A percentile compares a stretch with the other conserved stretches of the same genome.
Conservation (phyloP, 2,797 vertebrate species). For the Catostomus latipinnis region DNA sequence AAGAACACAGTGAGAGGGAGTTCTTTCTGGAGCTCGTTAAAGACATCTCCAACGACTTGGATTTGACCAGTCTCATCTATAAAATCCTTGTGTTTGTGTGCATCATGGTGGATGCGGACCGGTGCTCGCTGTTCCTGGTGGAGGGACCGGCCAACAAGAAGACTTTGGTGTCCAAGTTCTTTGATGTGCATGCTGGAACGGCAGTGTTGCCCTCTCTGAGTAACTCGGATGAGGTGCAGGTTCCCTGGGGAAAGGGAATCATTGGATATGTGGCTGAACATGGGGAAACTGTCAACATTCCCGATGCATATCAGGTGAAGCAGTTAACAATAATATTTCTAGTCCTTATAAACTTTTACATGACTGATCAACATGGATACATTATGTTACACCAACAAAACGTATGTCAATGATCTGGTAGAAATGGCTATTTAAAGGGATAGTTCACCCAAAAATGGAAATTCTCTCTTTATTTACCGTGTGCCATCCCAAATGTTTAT, state of each 20-base stretch:
- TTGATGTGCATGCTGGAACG: constrained; percentile 95
- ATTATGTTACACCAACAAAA: no score
- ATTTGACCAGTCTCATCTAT: constrained; percentile 94
- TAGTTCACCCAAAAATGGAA: no score
- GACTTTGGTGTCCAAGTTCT: constrained; percentile 96
- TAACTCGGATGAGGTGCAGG: constrained; percentile 94
- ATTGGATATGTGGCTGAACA: constrained; percentile 98
- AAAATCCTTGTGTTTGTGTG: constrained; percentile 98
- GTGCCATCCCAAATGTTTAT: no score
- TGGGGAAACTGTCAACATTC: constrained; percentile 96
- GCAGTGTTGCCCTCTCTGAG: constrained; percentile 90
- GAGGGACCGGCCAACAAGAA: constrained; percentile 92
- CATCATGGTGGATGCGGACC: constrained; percentile 97
- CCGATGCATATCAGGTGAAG: constrained; percentile 94
- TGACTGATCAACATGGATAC: no score
- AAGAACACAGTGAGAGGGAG: constrained; percentile 92
- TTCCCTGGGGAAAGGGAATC: constrained; percentile 98
- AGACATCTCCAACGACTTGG: constrained; percentile 98
- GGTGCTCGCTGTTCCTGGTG: constrained; percentile 94
- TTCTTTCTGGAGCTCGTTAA: constrained; percentile 99
- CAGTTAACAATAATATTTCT: not conserved
- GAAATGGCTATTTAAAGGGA: no score
- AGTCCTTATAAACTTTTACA: not conserved
- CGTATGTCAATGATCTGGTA: no score
- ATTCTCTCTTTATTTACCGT: no score